Evolutionary conservation across 1,140 invertebrate species (phyloP).

Genomic region (Solenopsis invicta): DNA sequence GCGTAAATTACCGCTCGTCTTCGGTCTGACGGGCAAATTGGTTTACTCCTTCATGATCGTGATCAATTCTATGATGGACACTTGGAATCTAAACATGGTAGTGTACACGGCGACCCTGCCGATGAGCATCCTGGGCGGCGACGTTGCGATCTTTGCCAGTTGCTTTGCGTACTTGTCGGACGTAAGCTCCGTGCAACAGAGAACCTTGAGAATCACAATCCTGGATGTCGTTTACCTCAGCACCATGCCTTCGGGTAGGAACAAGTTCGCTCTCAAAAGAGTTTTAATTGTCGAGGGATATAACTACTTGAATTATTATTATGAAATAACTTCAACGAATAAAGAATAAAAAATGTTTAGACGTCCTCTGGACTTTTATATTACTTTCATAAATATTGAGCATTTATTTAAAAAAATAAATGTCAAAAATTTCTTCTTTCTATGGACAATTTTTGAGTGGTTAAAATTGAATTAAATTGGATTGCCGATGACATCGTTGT

Average conservation of each 20-base stretch:
- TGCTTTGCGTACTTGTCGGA: conserved; percentile 92
- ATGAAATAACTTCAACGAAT: background rate
- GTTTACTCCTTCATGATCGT: conserved; percentile 91
- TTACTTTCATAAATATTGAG: too few species aligned
- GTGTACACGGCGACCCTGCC: conserved; percentile 92
- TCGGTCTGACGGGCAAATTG: conserved; percentile 91
- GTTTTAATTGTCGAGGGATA: background rate
- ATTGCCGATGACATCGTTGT: background rate
- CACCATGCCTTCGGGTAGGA: conserved; percentile 90
- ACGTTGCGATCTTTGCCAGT: conserved; percentile 92
- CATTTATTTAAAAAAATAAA: too few species aligned
- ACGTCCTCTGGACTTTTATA: too few species aligned
- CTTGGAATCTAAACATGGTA: conserved; percentile 91
- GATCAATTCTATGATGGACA: conserved; percentile 89
- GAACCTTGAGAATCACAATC: conserved; percentile 91
- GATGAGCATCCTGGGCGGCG: conserved; percentile 90
- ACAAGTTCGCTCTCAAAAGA: background rate
- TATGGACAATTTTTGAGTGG: background rate
- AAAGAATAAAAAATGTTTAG: background rate
- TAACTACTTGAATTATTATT: background rate
- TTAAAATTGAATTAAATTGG: background rate
- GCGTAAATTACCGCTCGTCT: conserved; percentile 90
- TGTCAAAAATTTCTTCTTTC: background rate
- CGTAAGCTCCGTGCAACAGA: conserved; percentile 88
- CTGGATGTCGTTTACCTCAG: conserved; percentile 91